phyloP scores from a whole-genome alignment of 2,888 invertebrate genomes.

The Chrysodeixis includens region DNA sequence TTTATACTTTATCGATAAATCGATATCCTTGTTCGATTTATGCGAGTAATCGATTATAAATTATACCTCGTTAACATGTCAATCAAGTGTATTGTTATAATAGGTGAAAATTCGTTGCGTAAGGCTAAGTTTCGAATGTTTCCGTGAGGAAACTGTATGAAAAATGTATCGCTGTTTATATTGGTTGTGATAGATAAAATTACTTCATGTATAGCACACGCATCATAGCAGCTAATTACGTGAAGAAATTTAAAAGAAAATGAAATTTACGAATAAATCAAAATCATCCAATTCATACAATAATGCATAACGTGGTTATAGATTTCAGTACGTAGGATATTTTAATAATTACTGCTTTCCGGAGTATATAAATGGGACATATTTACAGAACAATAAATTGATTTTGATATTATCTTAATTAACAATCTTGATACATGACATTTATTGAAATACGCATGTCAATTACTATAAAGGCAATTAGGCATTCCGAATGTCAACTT shows the following conservation, averaged over 20 bases:
- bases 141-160: slow-evolving; percentile 39
- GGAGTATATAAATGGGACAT: no score
- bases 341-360: no score
- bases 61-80: slow-evolving; percentile 47
- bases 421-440: slow-evolving; percentile 1
- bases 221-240: no score
- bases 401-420: slow-evolving; percentile 4
- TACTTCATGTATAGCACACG: not conserved
- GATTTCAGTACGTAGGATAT: no score
- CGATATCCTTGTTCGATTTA: slow-evolving; percentile 46
- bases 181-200: not conserved
- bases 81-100: slow-evolving; percentile 35
- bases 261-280: no score
- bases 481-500: not conserved
- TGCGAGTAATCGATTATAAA: slow-evolving; percentile 48
- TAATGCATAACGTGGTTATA: no score
- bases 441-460: slow-evolving; percentile 4
- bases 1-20: no score
- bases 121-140: slow-evolving; percentile 15
- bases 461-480: not conserved
- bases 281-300: no score
- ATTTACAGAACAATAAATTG: slow-evolving; percentile 4
- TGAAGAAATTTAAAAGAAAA: no score
- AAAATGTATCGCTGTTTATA: not conserved
- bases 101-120: slow-evolving; percentile 26